phyloP scores from a whole-genome alignment of 2,888 invertebrate species.

The Chydorus sphaericus region DNA sequence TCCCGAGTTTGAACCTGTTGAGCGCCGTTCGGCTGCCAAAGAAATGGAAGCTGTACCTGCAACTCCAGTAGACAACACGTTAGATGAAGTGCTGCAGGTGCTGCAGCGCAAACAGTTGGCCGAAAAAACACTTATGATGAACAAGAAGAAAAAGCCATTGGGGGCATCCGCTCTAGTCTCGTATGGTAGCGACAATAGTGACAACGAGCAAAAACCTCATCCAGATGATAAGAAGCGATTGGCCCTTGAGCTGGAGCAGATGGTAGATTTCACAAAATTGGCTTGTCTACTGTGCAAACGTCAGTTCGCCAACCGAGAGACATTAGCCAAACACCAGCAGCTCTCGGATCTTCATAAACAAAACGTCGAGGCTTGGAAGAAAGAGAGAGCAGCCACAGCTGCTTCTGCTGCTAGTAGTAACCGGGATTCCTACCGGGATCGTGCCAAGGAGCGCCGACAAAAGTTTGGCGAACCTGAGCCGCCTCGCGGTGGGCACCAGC shows the following conservation, averaged over 20 bases:
- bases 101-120: slow-evolving; percentile 3
- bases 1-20: slow-evolving; percentile 25
- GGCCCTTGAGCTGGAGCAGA: slow-evolving; percentile 15
- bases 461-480: slow-evolving; percentile 83
- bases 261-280: slow-evolving; percentile 68
- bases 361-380: slow-evolving; percentile 45
- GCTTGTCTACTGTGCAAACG: slow-evolving; percentile 91
- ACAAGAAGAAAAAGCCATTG: slow-evolving; percentile 29
- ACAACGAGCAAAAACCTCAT: slow-evolving; percentile 47
- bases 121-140: too few relatives aligned
- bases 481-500: too few relatives aligned
- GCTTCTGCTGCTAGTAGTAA: slow-evolving; percentile 12
- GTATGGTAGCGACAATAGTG: slow-evolving; percentile 59
- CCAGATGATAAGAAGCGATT: slow-evolving; percentile 43
- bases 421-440: slow-evolving; percentile 76
- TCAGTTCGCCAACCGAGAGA: slow-evolving; percentile 79
- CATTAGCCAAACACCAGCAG: slow-evolving; percentile 70
- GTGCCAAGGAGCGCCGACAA: slow-evolving; percentile 86
- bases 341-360: slow-evolving; percentile 89
- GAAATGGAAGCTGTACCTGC: slow-evolving; percentile 34
- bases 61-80: slow-evolving; percentile 40
- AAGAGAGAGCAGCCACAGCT: slow-evolving; percentile 4
- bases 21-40: not conserved
- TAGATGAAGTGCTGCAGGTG: slow-evolving; percentile 11
- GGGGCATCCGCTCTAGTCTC: slow-evolving; percentile 42